A percentile compares a stretch with the other conserved stretches of the same genome.
These are phyloP conservation scores for Rhingia rostrata DNA, from an alignment of 2,888 invertebrate genomes.

Conservation along the genomic window DNA sequence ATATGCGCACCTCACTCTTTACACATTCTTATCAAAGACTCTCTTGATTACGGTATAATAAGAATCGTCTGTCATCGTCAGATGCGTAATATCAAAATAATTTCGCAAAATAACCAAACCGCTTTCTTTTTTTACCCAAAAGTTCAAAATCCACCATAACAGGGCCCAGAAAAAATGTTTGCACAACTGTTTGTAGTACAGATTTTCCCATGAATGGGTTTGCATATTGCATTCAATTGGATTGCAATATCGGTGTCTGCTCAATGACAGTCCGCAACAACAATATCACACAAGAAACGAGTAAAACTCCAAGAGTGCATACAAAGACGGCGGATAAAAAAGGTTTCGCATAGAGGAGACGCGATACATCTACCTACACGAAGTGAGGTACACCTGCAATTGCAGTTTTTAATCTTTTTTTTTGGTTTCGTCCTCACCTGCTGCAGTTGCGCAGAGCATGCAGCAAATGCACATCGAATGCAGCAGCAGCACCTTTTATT, in stretches of 20 bases:
- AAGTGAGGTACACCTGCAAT: slow-evolving; percentile 57
- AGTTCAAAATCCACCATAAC: too few species aligned
- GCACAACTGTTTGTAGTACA: too few species aligned
- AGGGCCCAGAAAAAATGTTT: too few species aligned
- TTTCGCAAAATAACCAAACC: too few species aligned
- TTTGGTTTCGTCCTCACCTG: slow-evolving; percentile 55
- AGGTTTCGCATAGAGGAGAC: neutral
- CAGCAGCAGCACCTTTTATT: slow-evolving; percentile 27
- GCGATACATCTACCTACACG: too few species aligned
- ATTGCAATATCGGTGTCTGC: neutral
- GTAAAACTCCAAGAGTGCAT: neutral
- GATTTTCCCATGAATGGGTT: too few species aligned
- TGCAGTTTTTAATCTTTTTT: slow-evolving; percentile 32
- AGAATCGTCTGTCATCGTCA: too few species aligned
- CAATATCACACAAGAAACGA: neutral
- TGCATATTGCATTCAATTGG: neutral
- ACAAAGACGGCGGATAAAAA: neutral
- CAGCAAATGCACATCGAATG: slow-evolving; percentile 3
- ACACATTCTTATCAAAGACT: neutral
- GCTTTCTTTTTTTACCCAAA: too few species aligned
- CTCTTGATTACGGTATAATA: too few species aligned
- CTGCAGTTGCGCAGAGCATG: slow-evolving; percentile 23
- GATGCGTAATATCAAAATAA: too few species aligned
- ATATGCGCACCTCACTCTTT: neutral
- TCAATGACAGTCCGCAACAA: neutral